Base-by-base conservation (phyloP, 2,797 vertebrate genomes). In the Cottoperca gobio region DNA sequence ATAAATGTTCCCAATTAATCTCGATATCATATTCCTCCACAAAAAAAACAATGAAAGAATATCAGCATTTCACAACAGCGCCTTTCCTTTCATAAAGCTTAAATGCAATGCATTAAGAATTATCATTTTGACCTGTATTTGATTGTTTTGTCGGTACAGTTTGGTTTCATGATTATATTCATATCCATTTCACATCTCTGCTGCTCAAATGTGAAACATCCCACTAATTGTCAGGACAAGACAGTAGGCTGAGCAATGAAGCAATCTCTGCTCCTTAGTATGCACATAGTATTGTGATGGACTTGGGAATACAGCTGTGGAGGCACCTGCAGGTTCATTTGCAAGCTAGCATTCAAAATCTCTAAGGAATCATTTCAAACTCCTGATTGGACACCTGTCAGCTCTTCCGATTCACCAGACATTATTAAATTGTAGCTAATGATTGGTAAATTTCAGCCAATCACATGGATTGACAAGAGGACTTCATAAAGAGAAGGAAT, bases 311-410 rank as follows among this genome's bases (percentile, higher is more conserved):
- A 92, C 93, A 95, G 96, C 95, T 96, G 95, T 84, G 93, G 89
- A 88, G 88, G 93, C 93, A 96, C 95, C 93, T 95, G 94, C 94
- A 94, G 84, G 88, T 95, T 95, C 95, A 92, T 92, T 93, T 95
- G 94, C 93, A 96, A 96, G 92, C 93, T 95, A 94, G 93, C 92
- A 94, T 94, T 96, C 94, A 93, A 90, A 91, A 94, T 95, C 91
- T 91, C 89, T 79, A 89, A 94, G 92, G 88, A 87, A 89, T 93
- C 92, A 93, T 96, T 95, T 96, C 94, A 95, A 96, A 94, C 94
- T 95, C 80, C 92, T 95, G 93, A 96, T 96, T 94, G 95, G 94
- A 91, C 91, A 96, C 95, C 94, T 96, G 94, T 95, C 95, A 95
- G 92, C 95, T 94, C 79, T 88, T 88, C 88, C 84, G 83, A 91